Conservation (phyloP, 1,140 invertebrate species). For the Gryon sp. region DNA sequence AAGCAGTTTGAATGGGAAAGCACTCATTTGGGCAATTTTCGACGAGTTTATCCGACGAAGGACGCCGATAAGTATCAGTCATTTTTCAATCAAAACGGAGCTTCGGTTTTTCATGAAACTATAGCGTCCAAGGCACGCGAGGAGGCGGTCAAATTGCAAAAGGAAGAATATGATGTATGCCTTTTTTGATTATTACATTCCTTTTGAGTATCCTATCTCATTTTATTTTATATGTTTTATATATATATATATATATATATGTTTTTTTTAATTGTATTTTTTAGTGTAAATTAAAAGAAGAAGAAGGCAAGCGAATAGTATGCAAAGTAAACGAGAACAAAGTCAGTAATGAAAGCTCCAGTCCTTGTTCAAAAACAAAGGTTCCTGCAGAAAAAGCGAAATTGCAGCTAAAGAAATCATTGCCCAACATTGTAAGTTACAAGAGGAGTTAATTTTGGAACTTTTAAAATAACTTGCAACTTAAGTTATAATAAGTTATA, state of each 20-base stretch:
- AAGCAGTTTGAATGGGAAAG: constrained; percentile 88
- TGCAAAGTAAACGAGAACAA: constrained; percentile 68
- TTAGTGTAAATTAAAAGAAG: constrained; percentile 66
- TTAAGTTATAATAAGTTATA: too few relatives aligned
- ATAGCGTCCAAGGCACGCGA: constrained; percentile 86
- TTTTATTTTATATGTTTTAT: constrained; percentile 1
- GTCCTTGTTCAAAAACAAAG: constrained; percentile 9
- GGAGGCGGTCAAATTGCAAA: constrained; percentile 82
- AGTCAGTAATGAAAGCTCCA: constrained; percentile 59
- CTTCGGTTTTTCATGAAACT: constrained; percentile 88
- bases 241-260: too few relatives aligned
- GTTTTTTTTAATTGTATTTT: too few relatives aligned
- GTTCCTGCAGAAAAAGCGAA: constrained; percentile 10
- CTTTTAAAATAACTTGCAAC: too few relatives aligned
- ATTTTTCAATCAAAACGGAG: constrained; percentile 87
- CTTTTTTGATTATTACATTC: background rate
- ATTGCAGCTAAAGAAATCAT: constrained; percentile 9
- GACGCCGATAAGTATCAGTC: constrained; percentile 82
- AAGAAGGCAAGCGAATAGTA: constrained; percentile 64
- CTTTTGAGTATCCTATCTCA: background rate
- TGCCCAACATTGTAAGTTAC: constrained; percentile 17
- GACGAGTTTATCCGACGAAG: constrained; percentile 70
- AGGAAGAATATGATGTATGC: constrained; percentile 82
- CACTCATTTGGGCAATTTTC: constrained; percentile 84
- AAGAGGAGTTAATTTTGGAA: too few relatives aligned